Evolutionary conservation across 2,797 vertebrate species (phyloP), one percentile per base, ranked within the genome.

Genomic region (Halcyon smyrnensis): DNA sequence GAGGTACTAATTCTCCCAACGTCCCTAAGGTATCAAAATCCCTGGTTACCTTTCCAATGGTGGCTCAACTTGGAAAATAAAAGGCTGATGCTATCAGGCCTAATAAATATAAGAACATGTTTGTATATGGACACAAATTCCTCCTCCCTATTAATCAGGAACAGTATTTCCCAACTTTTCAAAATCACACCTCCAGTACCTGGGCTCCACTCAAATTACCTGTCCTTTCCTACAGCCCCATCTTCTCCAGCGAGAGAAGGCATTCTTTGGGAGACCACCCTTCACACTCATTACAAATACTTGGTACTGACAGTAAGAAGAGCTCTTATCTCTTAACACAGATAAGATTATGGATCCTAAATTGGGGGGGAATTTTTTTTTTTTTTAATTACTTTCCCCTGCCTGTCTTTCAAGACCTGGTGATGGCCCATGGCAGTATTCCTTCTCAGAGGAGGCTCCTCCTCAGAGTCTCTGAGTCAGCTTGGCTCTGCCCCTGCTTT

Each of bases 91-190:
- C 25, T 84, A 39, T 46, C n/a, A 78, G 20, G 8, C n/a, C 71
- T 51, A 28, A 65, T 4, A 83, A 64, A 88, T 67, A 25, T 28
- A 6, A 62, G 46, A 73, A 20, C 9, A 4, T 8, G 5, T 50
- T 34, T 1, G 0, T 34, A 19, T 54, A n/a, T 10, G 16, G 9
- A 68, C 9, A 23, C 3, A 0, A 34, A 64, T 20, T 73, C 50
- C 15, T 84, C 20, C 21, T 46, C 45, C 45, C 16, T 75, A 3
- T 51, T 53, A 70, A 71, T 24, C 32, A 64, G 51, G 19, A 77
- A 18, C 2, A 45, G 11, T 27, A 50, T 77, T 67, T 87, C 25
- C 19, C 14, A 11, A 27, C 30, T 68, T 84, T 9, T 21, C 71
- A 63, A 39, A 71, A 27, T 27, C 25, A 28, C 16, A 80, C 4